These are phyloP conservation scores for Vicugna pacos DNA, from an alignment of 2,113 vertebrate genomes.

Conservation along the genomic window DNA sequence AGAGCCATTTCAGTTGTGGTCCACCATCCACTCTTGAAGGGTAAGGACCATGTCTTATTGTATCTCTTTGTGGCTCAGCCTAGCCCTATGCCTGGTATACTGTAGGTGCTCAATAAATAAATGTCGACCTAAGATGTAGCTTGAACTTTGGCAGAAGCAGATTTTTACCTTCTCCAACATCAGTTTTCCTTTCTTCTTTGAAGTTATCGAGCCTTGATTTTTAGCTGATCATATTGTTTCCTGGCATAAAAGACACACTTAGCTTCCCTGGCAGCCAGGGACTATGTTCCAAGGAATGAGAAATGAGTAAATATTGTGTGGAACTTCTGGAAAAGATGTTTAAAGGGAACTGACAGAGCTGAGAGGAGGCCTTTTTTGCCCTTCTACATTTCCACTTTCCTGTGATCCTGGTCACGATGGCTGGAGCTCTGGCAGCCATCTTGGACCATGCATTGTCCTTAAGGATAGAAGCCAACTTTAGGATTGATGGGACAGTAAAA, in stretches of 20 bases:
- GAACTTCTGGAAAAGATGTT: neutral
- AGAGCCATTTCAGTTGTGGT: neutral
- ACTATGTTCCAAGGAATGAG: neutral
- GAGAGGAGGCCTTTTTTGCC: neutral
- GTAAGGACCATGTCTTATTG: neutral
- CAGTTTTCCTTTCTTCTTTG: neutral
- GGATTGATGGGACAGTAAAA: neutral
- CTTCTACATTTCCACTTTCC: neutral
- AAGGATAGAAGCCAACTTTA: neutral
- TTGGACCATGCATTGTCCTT: neutral
- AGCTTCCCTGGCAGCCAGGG: neutral
- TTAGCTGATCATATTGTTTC: neutral
- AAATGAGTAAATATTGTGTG: neutral
- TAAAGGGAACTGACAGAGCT: neutral
- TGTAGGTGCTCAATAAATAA: no score
- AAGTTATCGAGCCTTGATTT: neutral
- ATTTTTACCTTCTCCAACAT: neutral
- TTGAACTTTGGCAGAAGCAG: neutral
- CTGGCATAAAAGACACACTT: neutral
- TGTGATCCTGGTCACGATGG: neutral
- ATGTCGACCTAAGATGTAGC: neutral
- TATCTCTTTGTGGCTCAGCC: neutral
- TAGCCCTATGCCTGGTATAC: neutral
- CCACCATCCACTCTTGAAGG: neutral
- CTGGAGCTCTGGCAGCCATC: slow-evolving; percentile 29